Evolutionary conservation across 2,888 invertebrate genomes (phyloP), one percentile per base, ranked within the genome.

Genomic region (Mesochorus sp.): DNA sequence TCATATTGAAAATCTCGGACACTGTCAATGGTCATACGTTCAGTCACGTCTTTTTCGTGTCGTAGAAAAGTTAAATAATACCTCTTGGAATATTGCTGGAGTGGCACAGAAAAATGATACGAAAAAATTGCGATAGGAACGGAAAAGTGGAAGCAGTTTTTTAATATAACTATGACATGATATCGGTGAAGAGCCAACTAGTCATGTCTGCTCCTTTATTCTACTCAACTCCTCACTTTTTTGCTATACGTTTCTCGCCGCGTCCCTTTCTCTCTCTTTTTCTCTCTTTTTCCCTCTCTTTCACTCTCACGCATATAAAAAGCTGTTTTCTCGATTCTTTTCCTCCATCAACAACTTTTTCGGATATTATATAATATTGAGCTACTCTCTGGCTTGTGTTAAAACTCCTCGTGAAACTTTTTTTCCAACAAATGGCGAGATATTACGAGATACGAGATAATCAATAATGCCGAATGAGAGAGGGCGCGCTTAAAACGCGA

Each of bases 121-220:
- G 6, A 57, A 8, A 39, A 39, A 66, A 34, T 19, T 37, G 39
- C 57, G n/a, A 17, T 31, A 57, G 47, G 34, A 34, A 49, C 42
- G 42, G 51, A 70, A 71, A 66, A 59, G 37, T 61, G 66, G 44
- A 78, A 72, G 75, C 62, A 80, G 75, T 80, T 80, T 80, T 80
- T 80, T 80, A 80, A 80, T 80, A 80, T 78, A 71, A 72, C 57
- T 47, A 44, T 47, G 72, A 80, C 80, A 80, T 74, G 78, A 68
- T 66, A 78, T 78, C 72, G 55, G 57, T 37, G 26, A n/a, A n/a
- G n/a, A 19, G 61, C 57, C 80, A 80, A 72, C 78, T 37, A 75
- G 72, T 62, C n/a, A 72, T 70, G 34, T 57, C 66, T 53, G 55
- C 75, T 66, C 44, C 68, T 68, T 70, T 47, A 31, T 21, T 10